These are phyloP conservation scores for Polypedilum pembai DNA, from an alignment of 1,140 invertebrate species.

Conservation along the genomic window DNA sequence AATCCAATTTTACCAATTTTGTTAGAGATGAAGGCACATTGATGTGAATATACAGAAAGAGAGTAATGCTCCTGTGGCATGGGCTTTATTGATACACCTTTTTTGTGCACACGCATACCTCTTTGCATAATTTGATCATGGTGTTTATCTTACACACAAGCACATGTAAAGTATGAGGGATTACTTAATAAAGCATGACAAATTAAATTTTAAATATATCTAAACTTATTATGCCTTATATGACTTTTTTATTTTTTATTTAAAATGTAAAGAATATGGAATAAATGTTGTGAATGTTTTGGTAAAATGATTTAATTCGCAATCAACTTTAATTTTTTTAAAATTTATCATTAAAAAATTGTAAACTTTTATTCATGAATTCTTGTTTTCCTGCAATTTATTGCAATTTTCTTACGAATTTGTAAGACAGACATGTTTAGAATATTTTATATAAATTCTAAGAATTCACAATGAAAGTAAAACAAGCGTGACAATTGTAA, in stretches of 20 bases:
- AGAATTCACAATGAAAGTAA: no score
- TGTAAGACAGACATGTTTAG: no score
- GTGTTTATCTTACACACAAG: neutral
- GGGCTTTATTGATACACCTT: neutral
- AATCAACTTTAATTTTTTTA: no score
- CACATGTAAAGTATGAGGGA: neutral
- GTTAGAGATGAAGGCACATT: neutral
- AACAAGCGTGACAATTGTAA: no score
- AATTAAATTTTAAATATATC: neutral
- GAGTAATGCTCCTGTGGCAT: neutral
- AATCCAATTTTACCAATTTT: constrained; percentile 28
- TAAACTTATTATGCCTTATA: neutral
- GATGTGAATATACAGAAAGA: neutral
- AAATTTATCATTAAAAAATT: no score
- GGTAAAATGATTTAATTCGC: neutral
- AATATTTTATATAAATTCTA: no score
- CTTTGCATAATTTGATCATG: neutral
- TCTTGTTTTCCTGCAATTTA: no score
- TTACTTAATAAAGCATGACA: neutral
- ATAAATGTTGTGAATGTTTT: neutral
- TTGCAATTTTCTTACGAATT: no score
- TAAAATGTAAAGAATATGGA: neutral
- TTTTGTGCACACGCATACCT: neutral
- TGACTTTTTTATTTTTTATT: neutral
- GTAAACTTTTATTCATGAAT: no score